phyloP scores from a whole-genome alignment of 2,888 invertebrate species.

The Protonemura montana region DNA sequence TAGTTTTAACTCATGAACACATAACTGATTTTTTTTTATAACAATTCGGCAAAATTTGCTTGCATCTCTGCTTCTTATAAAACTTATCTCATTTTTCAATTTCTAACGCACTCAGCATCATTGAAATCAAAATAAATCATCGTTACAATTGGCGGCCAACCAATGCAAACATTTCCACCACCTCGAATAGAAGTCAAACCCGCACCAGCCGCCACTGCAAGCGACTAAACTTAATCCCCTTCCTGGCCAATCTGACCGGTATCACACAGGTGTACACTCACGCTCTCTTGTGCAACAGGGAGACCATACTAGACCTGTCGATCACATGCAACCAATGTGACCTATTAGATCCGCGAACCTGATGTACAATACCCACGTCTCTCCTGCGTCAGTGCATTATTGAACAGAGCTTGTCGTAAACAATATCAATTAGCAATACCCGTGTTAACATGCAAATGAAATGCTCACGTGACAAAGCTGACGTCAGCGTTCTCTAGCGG shows the following conservation, averaged over 20 bases:
- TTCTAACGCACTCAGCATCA: no score
- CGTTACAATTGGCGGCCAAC: no score
- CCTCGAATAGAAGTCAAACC: neutral
- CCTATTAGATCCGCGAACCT: constrained; percentile 14
- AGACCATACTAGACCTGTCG: neutral
- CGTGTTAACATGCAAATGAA: constrained; percentile 12
- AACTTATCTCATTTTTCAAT: no score
- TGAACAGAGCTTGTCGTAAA: constrained; percentile 3
- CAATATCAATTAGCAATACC: constrained; percentile 28
- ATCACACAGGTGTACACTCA: neutral
- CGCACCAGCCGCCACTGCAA: neutral
- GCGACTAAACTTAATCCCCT: neutral
- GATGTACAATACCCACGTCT: neutral
- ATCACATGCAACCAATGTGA: constrained; percentile 17
- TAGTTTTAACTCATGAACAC: no score
- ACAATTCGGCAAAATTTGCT: no score
- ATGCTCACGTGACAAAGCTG: neutral
- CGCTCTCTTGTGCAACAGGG: neutral
- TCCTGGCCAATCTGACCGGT: neutral
- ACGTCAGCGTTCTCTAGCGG: neutral
- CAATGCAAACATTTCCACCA: no score
- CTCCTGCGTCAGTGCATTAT: neutral
- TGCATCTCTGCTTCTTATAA: no score
- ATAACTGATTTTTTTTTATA: no score
- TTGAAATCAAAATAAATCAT: no score